Conservation (phyloP, 1,140 invertebrate genomes). For the Littorina saxatilis region DNA sequence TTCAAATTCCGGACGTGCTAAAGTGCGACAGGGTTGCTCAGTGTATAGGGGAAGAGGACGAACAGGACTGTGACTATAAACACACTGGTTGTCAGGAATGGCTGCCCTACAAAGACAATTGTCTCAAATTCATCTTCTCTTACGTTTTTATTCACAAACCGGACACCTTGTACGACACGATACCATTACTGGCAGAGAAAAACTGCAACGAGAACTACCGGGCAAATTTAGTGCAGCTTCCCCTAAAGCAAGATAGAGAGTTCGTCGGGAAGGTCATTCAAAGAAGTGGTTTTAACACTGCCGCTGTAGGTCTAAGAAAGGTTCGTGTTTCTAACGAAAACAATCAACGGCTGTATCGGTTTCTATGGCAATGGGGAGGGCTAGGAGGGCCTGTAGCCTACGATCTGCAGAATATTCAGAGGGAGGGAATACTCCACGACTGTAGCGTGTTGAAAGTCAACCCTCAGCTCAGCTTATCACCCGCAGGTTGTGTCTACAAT, state of each 20-base stretch:
- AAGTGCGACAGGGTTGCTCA: conserved; percentile 11
- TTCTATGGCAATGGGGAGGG: conserved; percentile 28
- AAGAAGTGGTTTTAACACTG: not conserved
- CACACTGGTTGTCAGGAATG: not conserved
- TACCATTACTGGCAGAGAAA: not conserved
- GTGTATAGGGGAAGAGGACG: not conserved
- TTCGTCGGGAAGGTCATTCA: not conserved
- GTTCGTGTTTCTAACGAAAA: not conserved
- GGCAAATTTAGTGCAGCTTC: not conserved
- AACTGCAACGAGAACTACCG: not conserved
- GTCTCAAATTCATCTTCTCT: not conserved
- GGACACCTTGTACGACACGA: not conserved
- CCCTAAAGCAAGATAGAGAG: not conserved
- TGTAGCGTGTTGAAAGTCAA: not conserved
- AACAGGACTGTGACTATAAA: not conserved
- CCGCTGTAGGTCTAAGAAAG: not conserved
- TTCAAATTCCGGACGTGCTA: not conserved
- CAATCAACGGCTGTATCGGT: conserved; percentile 1
- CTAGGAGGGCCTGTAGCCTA: conserved; percentile 2
- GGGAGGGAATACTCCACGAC: not conserved
- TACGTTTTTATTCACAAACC: not conserved
- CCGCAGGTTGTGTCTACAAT: not conserved
- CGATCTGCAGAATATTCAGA: not conserved
- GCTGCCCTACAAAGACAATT: conserved; percentile 5
- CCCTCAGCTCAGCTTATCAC: too few relatives aligned